A percentile compares a stretch with the other conserved stretches of the same genome.
Evolutionary conservation across 2,888 invertebrate species (phyloP).

Genomic region (Thymelicus sylvestris): DNA sequence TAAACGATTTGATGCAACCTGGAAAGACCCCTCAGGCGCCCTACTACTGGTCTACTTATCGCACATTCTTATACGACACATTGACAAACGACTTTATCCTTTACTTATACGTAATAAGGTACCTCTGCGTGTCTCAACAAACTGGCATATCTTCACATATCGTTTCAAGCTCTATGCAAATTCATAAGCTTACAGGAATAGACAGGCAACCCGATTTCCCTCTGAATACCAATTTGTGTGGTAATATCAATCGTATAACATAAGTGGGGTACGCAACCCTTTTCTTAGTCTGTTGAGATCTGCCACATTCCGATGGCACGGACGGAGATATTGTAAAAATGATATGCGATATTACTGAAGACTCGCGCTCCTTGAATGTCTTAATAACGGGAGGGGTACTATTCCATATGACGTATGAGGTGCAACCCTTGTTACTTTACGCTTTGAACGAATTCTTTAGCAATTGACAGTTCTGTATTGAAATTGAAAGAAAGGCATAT

Average conservation of each 20-base stretch:
- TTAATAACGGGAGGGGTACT: background rate
- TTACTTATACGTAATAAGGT: constrained; percentile 50
- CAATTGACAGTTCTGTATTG: no score
- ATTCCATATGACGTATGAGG: no score
- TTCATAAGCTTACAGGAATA: constrained; percentile 54
- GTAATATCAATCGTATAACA: constrained; percentile 72
- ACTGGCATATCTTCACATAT: constrained; percentile 38
- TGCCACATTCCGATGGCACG: background rate
- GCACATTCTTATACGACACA: constrained; percentile 23
- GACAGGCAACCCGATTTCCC: constrained; percentile 61
- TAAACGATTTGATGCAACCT: constrained; percentile 46
- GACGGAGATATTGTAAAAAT: constrained; percentile 1
- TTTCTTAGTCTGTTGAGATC: constrained; percentile 50
- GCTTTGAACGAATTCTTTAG: no score
- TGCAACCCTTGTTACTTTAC: no score
- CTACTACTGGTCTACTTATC: constrained; percentile 31
- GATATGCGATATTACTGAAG: background rate
- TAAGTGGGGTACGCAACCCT: constrained; percentile 69
- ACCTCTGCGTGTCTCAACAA: constrained; percentile 39
- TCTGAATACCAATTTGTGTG: constrained; percentile 71
- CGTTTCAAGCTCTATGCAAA: constrained; percentile 49
- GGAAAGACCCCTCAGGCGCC: constrained; percentile 42
- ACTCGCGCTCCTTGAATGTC: background rate
- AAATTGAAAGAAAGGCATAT: no score
- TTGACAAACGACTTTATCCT: constrained; percentile 48